phyloP scores from a whole-genome alignment of 2,797 vertebrate genomes.

The Setipinna tenuifilis region DNA sequence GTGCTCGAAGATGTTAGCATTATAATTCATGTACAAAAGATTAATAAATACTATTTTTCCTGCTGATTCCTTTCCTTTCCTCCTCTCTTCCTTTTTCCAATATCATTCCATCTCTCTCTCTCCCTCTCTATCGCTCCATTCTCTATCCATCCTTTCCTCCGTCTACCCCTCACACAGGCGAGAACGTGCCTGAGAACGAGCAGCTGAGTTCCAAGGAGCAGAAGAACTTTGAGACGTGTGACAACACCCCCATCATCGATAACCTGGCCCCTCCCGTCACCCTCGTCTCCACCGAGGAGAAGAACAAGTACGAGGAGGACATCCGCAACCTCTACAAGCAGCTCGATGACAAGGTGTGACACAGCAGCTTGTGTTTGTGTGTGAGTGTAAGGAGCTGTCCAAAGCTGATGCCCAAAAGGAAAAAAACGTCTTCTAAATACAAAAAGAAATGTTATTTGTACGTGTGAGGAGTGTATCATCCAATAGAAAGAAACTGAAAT shows the following conservation, averaged over 20 bases:
- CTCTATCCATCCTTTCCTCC: background rate
- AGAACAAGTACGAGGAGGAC: conserved; percentile 83
- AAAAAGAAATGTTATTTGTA: background rate
- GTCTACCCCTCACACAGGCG: conserved; percentile 70
- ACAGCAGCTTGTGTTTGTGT: background rate
- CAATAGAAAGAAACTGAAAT: background rate
- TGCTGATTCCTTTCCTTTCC: background rate
- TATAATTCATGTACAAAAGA: background rate
- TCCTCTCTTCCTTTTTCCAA: background rate
- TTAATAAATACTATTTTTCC: background rate
- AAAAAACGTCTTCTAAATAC: background rate
- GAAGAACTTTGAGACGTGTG: conserved; percentile 80
- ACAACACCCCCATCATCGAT: conserved; percentile 84
- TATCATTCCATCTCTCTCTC: background rate
- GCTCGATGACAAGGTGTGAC: conserved; percentile 70
- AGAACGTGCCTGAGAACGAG: conserved; percentile 88
- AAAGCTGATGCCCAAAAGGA: background rate
- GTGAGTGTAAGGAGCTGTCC: background rate
- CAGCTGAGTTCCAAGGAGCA: conserved; percentile 86
- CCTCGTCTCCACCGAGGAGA: conserved; percentile 75
- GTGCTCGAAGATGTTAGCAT: background rate
- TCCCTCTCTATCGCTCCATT: background rate
- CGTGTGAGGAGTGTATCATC: background rate
- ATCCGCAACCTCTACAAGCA: conserved; percentile 87
- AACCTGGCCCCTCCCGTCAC: conserved; percentile 73